phyloP scores from a whole-genome alignment of 1,140 invertebrate genomes.

The Heliconius congener region DNA sequence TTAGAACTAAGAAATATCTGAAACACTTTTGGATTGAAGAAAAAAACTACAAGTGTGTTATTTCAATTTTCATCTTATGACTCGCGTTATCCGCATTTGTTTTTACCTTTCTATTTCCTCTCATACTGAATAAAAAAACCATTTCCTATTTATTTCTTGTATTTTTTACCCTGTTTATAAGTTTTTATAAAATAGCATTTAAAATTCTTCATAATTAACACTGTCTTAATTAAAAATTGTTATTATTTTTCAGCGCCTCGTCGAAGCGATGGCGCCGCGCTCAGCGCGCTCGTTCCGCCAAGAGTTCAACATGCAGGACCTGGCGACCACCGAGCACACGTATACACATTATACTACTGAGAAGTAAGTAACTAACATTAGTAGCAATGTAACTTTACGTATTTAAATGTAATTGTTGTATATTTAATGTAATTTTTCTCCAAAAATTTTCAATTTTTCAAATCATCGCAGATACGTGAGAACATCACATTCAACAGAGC shows the following conservation, averaged over 20 bases:
- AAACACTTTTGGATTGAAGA: background rate
- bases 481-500: constrained; percentile 71
- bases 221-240: background rate
- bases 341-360: constrained; percentile 81
- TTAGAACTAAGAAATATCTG: background rate
- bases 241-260: constrained; percentile 82
- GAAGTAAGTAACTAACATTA: constrained; percentile 58
- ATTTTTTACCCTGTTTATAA: no score
- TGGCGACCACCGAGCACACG: constrained; percentile 84
- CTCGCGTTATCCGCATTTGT: no score
- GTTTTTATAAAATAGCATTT: background rate
- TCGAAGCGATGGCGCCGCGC: constrained; percentile 87
- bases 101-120: background rate
- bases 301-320: constrained; percentile 88
- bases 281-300: constrained; percentile 88
- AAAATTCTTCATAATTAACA: background rate
- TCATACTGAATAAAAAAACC: no score
- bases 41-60: background rate
- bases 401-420: background rate
- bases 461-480: constrained; percentile 72
- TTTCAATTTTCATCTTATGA: no score
- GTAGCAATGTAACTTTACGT: background rate
- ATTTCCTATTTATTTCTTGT: no score
- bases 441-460: constrained; percentile 27
- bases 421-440: background rate